These are phyloP conservation scores for Octodon degus DNA, from an alignment of 2,113 vertebrate genomes.

Conservation along the genomic window DNA sequence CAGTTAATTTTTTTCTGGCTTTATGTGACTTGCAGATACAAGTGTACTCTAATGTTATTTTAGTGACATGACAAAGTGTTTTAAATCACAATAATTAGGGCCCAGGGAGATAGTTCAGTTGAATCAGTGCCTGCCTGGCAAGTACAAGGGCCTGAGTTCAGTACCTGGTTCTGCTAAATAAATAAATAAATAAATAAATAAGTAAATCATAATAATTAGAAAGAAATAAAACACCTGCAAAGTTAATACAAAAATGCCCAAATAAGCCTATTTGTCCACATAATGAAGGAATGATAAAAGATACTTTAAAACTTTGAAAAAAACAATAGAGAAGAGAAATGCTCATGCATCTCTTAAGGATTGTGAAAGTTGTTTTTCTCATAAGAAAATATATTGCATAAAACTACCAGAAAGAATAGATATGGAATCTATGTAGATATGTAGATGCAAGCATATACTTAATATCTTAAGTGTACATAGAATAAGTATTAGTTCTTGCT, in stretches of 20 bases:
- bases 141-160: too few species aligned
- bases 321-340: slow-evolving; percentile 5
- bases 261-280: slow-evolving; percentile 46
- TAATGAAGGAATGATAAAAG: slow-evolving; percentile 55
- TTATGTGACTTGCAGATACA: neutral
- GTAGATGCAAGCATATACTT: neutral
- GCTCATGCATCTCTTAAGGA: slow-evolving; percentile 38
- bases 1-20: neutral
- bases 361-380: slow-evolving; percentile 50
- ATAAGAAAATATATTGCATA: slow-evolving; percentile 45
- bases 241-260: slow-evolving; percentile 40
- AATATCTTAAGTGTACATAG: slow-evolving; percentile 6
- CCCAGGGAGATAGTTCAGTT: too few species aligned
- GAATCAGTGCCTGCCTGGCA: too few species aligned
- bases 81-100: slow-evolving; percentile 29
- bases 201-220: neutral
- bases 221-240: neutral
- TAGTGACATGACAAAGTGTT: neutral
- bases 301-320: slow-evolving; percentile 42
- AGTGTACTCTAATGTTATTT: neutral
- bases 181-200: too few species aligned
- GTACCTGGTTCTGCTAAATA: too few species aligned
- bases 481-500: neutral
- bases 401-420: neutral
- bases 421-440: neutral